phyloP scores from a whole-genome alignment of 1,140 invertebrate genomes.

The Tetragnatha versicolor region DNA sequence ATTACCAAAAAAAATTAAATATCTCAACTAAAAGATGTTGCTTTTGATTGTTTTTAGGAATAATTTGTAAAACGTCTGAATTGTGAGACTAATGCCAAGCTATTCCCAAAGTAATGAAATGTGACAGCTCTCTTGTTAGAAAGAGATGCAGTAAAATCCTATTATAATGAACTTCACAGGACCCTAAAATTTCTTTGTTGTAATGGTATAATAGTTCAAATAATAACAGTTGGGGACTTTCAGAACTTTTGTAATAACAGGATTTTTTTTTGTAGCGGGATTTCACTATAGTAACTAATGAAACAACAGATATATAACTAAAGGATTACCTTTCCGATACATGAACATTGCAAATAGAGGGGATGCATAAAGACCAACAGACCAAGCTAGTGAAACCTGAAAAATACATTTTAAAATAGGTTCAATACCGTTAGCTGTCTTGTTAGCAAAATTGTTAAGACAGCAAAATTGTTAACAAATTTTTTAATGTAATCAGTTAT shows the following conservation, averaged over 20 bases:
- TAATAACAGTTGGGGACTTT: not conserved
- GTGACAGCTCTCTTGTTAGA: not conserved
- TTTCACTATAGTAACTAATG: not conserved
- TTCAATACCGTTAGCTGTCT: no score
- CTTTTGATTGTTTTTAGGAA: no score
- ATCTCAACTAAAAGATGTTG: no score
- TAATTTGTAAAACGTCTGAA: no score
- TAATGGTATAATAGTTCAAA: not conserved
- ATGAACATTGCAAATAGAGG: conserved; percentile 78
- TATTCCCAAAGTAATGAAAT: not conserved
- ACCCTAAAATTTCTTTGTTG: no score
- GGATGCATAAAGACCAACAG: conserved; percentile 76
- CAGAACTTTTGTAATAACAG: no score
- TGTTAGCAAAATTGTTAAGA: not conserved
- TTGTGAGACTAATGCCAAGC: no score
- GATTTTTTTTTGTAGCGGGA: no score
- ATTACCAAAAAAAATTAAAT: no score
- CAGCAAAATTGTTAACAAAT: not conserved
- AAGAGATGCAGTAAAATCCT: not conserved
- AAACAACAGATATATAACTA: not conserved
- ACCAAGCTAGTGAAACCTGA: conserved; percentile 73
- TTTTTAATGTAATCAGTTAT: not conserved
- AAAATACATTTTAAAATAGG: conserved; percentile 14
- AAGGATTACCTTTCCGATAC: conserved; percentile 70
- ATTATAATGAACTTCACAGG: no score